Evolutionary conservation across 2,888 invertebrate species (phyloP).

Genomic region (Sceliomorpha sp.): DNA sequence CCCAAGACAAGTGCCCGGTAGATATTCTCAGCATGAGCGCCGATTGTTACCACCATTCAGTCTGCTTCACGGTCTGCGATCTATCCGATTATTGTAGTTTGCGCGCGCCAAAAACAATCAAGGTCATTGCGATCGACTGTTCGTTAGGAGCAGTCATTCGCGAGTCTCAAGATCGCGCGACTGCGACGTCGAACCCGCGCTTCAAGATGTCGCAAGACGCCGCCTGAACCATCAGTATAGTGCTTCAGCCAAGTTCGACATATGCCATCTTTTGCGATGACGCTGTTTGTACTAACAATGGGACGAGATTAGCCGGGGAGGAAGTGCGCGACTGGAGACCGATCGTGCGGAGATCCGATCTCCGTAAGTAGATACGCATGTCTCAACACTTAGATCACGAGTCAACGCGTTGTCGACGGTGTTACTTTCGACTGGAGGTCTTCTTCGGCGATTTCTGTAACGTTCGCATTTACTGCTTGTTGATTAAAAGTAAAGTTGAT

Average conservation of each 20-base stretch:
- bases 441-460: no score
- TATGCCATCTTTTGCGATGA: constrained; percentile 4
- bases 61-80: constrained; percentile 49
- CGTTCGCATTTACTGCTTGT: no score
- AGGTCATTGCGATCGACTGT: constrained; percentile 67
- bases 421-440: no score
- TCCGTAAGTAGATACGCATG: constrained; percentile 34
- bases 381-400: neutral
- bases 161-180: constrained; percentile 63
- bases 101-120: constrained; percentile 38
- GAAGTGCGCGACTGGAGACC: constrained; percentile 23
- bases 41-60: constrained; percentile 72
- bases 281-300: constrained; percentile 18
- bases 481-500: no score
- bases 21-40: constrained; percentile 78
- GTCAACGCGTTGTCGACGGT: no score
- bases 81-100: constrained; percentile 36
- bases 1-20: constrained; percentile 77
- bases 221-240: constrained; percentile 10
- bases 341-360: constrained; percentile 33
- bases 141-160: constrained; percentile 56
- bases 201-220: constrained; percentile 6
- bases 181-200: constrained; percentile 47
- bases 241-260: neutral
- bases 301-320: constrained; percentile 27